phyloP scores from a whole-genome alignment of 37 sponge, comb jelly and placozoan genomes.

The Ianthella basta region DNA sequence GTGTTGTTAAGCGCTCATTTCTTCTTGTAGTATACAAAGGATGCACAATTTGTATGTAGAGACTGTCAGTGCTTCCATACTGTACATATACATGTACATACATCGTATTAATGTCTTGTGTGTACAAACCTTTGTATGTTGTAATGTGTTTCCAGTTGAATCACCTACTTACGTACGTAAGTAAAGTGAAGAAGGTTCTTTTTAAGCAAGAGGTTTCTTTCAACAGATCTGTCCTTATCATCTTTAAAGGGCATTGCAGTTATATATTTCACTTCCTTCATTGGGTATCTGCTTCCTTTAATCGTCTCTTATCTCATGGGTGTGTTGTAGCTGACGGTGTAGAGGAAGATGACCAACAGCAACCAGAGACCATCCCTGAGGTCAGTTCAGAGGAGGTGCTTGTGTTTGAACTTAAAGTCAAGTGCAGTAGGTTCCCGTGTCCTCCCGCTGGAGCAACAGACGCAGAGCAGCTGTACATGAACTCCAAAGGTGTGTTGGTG shows the following conservation, averaged over 20 bases:
- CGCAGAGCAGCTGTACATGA: constrained; percentile 78
- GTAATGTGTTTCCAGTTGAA: too few species aligned
- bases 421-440: constrained; percentile 71
- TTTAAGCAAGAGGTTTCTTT: too few species aligned
- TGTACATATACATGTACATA: background rate
- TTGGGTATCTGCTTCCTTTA: background rate
- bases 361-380: constrained; percentile 32
- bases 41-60: background rate
- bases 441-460: constrained; percentile 67
- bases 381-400: constrained; percentile 58
- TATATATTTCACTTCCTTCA: background rate
- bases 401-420: constrained; percentile 82
- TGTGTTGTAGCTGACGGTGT: background rate
- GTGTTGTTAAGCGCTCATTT: background rate
- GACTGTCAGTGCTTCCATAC: background rate
- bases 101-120: too few species aligned
- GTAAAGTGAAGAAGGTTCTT: too few species aligned
- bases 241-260: too few species aligned
- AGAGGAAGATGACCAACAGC: constrained; percentile 4
- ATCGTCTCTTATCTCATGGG: background rate
- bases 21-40: background rate
- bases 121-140: too few species aligned
- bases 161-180: too few species aligned
- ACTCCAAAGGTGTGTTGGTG: constrained; percentile 77
- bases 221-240: too few species aligned